Evolutionary conservation across 2,797 vertebrate species (phyloP), one percentile per base, ranked within the genome.

Genomic region (Tinamus major): DNA sequence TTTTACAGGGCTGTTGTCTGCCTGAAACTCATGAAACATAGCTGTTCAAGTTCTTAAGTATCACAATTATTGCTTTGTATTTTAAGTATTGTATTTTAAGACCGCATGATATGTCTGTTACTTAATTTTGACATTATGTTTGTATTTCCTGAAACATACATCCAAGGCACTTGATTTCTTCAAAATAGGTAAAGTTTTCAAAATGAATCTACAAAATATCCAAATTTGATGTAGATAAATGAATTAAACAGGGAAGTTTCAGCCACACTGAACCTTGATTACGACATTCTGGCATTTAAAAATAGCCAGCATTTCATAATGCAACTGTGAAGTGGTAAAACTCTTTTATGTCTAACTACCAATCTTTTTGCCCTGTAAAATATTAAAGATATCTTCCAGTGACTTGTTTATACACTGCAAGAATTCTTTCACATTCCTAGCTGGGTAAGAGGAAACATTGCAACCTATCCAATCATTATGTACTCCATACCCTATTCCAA

Each of bases 381-480:
- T 97, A 68, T 96, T 97, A 81, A 99, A 99, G 90, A 99, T 99
- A 93, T 99, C 99, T 78, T 99, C 98, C 75, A 99, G 95, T 62
- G 99, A 98, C 94, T 99, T 98, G 87, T 98, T 71, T 59, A 99
- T 96, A 81, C 99, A 99, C 79, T 97, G 97, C 61, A 99, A 97
- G 96, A 99, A 99, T 91, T 99, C 98, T 6, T 96, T 96, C 72
- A 98, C 98, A 3, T 99, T 97, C 76, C 99, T 99, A 20, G 97
- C 6, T 0, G 98, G 98, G 89, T 99, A 99, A 95, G 98, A 98
- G 64, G 99, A 99, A 68, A 99, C 97, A 0, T 98, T 99, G 95
- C 98, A 99, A 68, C 99, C 99, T 35, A 99, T 98, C 98, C 98
- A 99, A 59, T 98, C 81, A 10, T 99, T 98, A 0, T 99, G 98